Evolutionary conservation across 2,888 invertebrate species (phyloP), one percentile per base, ranked within the genome.

Genomic region (Embidobia sp.): DNA sequence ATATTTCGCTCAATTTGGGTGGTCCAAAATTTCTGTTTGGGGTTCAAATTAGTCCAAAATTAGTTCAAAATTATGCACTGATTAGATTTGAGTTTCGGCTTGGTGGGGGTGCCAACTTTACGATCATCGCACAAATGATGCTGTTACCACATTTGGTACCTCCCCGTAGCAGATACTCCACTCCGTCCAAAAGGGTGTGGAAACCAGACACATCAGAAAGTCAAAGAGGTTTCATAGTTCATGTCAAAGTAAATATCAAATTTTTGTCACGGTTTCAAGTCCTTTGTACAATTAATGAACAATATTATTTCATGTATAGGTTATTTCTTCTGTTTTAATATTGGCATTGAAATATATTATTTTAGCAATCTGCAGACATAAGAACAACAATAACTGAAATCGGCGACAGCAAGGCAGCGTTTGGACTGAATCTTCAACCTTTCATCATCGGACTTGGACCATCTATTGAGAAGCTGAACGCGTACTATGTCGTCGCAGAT

Each of bases 111-210:
- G n/a, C n/a, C n/a, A n/a, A n/a, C n/a, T n/a, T n/a, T n/a, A n/a
- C n/a, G n/a, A n/a, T n/a, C n/a, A n/a, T 49, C 27, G 13, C 49
- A 10, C 13, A 29, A 29, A 3, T 49, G 1, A 31, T 31, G 29
- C 10, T 66, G 4, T 15, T 74, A 5, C 44, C 59, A n/a, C 59
- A 51, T 13, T 49, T 66, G 19, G 59, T 74, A 15, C 51, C 66
- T 11, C 61, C 46, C 1, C 42, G 46, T 3, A 22, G 46, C 1
- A 67, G 61, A 61, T 22, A 48, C 19, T 22, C 51, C n/a, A 67
- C 74, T 0, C 61, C 40, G 7, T 53, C 13, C 10, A 59, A 61
- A 3, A 31, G 53, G n/a, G 44, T 40, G 6, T 51, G 51, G 51
- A 75, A 75, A 15, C 63, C 69, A 7, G 27, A 27, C 3, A 48